These are phyloP conservation scores for Homalodisca vitripennis DNA, from an alignment of 1,140 invertebrate genomes.

Conservation along the genomic window DNA sequence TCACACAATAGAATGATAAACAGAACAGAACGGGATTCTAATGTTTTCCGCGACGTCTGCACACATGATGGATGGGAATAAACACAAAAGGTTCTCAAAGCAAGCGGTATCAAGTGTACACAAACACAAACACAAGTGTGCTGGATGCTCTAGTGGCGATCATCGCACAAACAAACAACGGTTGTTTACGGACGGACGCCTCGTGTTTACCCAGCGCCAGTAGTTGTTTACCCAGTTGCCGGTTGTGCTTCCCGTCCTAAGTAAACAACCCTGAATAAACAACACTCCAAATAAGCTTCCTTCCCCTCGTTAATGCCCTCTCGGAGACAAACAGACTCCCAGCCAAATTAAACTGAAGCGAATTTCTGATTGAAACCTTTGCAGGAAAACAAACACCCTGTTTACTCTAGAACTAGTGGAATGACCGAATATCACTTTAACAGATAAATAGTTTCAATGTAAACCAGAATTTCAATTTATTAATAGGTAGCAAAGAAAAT, in stretches of 20 bases:
- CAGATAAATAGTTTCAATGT: too few species aligned
- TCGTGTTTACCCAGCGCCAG: conserved; percentile 1
- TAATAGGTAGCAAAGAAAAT: too few species aligned
- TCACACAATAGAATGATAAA: too few species aligned
- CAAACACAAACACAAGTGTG: too few species aligned
- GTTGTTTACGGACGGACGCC: conserved; percentile 20
- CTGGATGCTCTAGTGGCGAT: conserved; percentile 7
- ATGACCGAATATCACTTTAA: background rate
- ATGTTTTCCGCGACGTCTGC: too few species aligned
- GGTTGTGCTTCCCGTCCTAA: conserved; percentile 19
- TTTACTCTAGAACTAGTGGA: conserved; percentile 9
- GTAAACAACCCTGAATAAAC: conserved; percentile 26
- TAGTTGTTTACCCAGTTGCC: conserved; percentile 30
- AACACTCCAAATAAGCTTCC: conserved; percentile 25
- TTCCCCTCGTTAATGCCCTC: conserved; percentile 14
- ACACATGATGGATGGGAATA: conserved; percentile 12
- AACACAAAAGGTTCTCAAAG: background rate
- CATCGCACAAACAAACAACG: conserved; percentile 10
- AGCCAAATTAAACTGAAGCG: conserved; percentile 9
- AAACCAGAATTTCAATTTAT: too few species aligned
- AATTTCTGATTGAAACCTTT: conserved; percentile 5
- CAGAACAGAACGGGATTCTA: too few species aligned
- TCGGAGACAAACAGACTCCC: conserved; percentile 7
- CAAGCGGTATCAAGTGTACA: background rate
- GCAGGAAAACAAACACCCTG: conserved; percentile 5